Base-by-base conservation (phyloP, 2,797 vertebrate genomes). In the Gila robusta region DNA sequence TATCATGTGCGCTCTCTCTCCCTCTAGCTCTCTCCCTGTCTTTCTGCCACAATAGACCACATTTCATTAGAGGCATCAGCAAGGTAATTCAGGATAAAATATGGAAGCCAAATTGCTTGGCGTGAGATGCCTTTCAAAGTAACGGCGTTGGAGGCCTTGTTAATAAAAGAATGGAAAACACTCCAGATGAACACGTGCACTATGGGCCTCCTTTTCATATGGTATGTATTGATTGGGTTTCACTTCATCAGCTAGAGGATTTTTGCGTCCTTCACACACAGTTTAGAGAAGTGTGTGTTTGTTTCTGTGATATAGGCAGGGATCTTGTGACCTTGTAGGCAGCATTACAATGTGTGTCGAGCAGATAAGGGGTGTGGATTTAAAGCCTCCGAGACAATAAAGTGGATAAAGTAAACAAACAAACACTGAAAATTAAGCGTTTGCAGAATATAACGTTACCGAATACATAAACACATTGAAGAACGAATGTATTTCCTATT, bases 31-130 rank as follows among this genome's bases (percentile, higher is more conserved):
- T 76, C 37, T 69, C 76, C 26, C 32, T 26, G 6, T 73, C 28
- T 52, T 35, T 82, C 62, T 76, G 28, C 69, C 79, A 82, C 84
- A 52, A 77, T 85, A 83, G 89, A 87, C 81, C 78, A 79, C 87
- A 89, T 92, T 94, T 92, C 89, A 91, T 93, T 92, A 93, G 88
- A 90, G 85, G 88, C 87, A 89, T 93, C 90, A 93, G 81, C 73
- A 56, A 90, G 87, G 89, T 92, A 90, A 92, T 93, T 92, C 89
- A 84, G 71, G 91, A 88, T 89, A 89, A 92, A 93, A 92, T 89
- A 90, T 91, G 83, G 93, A 90, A 89, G 88, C 88, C 91, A 89
- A 91, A 93, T 93, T 88, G 88, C 79, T 82, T 85, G 69, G 81
- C 73, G 83, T 93, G 93, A 91, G 90, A 89, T 86, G 91, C 88